Base-by-base conservation (phyloP, 2,797 vertebrate species). In the Galaxias olidus region DNA sequence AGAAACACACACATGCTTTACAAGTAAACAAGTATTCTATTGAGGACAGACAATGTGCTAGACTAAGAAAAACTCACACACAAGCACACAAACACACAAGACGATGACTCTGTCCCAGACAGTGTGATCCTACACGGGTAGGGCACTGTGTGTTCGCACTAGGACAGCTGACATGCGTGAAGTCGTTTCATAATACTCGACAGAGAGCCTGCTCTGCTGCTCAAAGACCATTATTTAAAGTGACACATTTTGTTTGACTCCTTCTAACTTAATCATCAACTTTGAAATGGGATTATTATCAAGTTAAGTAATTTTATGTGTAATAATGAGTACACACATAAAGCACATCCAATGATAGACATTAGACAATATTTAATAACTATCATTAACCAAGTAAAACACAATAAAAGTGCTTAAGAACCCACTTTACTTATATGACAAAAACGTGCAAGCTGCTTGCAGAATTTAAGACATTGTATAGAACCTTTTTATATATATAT, bases 51-150 rank as follows among this genome's bases (percentile, higher is more conserved):
- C 6, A 30, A 30, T 30, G 30, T 10, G 45, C 45, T 14, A 47
- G 45, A 14, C 40, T 9, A 8, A 43, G 1, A 10, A 18, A 9
- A 18, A 59, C 41, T 44, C 58, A 59, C 41, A 59, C 56, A 46
- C 56, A 46, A 14, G 44, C 56, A 61, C 59, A 61, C 59, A 60
- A 11, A 17, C 42, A 59, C 58, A 30, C 18, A 62, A 10, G 1
- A 45, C 47, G 72, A 72, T 84, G 88, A 87, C 84, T 84, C 68
- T 72, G n/a, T 71, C 69, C 76, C 80, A 79, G 73, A 79, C 79
- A 66, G 63, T 69, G 74, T 80, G 74, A 59, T 44, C 80, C 80
- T 53, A 65, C 68, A 81, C 76, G 66, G 69, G 61, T 76, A 76
- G 83, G 70, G 65, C 59, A 63, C 71, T 40, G 66, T 78, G 66